phyloP scores from a whole-genome alignment of 2,797 vertebrate species.

The Coilia nasus region DNA sequence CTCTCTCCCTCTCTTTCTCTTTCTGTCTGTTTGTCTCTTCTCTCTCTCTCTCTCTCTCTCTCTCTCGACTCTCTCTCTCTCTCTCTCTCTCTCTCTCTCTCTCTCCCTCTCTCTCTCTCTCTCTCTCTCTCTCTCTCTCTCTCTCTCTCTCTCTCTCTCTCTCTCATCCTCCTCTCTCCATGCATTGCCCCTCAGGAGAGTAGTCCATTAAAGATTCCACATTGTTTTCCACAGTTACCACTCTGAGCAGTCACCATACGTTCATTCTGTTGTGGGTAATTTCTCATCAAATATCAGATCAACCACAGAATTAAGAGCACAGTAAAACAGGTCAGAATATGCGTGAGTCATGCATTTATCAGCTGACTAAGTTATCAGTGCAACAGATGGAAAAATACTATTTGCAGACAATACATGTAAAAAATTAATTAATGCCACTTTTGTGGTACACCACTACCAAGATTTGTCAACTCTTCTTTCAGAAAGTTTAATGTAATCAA shows the following conservation, averaged over 20 bases:
- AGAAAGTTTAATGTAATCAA: not conserved
- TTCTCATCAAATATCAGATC: not conserved
- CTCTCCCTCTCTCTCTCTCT: not conserved
- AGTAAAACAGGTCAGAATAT: not conserved
- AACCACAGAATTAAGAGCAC: not conserved
- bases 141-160: constrained; percentile 22
- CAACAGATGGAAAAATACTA: too few relatives aligned
- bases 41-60: not conserved
- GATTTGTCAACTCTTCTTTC: not conserved
- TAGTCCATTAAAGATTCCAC: not conserved
- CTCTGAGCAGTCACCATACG: not conserved
- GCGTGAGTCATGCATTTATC: too few relatives aligned
- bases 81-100: not conserved
- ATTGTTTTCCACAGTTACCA: not conserved
- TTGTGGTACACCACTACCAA: not conserved
- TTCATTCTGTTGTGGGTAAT: constrained; percentile 12
- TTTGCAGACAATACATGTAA: not conserved
- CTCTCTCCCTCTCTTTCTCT: not conserved
- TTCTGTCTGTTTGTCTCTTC: not conserved
- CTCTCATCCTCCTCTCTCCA: constrained; percentile 44
- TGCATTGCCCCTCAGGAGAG: not conserved
- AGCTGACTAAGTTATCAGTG: too few relatives aligned
- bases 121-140: not conserved
- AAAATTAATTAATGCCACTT: not conserved
- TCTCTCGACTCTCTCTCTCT: not conserved